Evolutionary conservation across 2,888 invertebrate species (phyloP), one percentile per base, ranked within the genome.

Genomic region (Vesta saturnalis): DNA sequence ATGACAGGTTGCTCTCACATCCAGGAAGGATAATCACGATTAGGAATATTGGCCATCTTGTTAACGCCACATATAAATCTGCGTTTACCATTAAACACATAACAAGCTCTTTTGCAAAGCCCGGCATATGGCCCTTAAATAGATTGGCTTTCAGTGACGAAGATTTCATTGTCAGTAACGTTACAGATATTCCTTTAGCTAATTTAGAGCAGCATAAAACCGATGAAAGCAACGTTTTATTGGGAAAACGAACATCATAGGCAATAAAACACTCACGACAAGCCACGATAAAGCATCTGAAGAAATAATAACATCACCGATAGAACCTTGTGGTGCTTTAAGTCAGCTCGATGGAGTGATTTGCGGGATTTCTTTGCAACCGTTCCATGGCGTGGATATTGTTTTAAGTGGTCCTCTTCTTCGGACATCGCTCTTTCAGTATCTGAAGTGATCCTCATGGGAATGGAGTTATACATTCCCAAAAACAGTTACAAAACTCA

Each of bases 91-190:
- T n/a, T n/a, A 61, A 61, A 54, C 52, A 61, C 52, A 54, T 52
- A 16, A 52, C 16, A 54, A 61, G 30, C 15, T 54, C 39, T 8
- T 62, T 62, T 62, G 55, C 30, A 12, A 62, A 35, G n/a, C 39
- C 39, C 19, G 62, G 62, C 18, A 21, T 62, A 23, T 23, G 23
- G 23, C 23, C 18, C 2, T 5, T 43, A 2, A 43, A 43, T 14
- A 3, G n/a, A n/a, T 43, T 43, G 14, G 43, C 23, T 23, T 23
- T 23, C 8, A 23, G 23, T 23, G 23, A 23, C 4, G 23, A 23
- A 23, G 23, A 23, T 5, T 23, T 23, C 8, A 5, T 23, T 3
- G 3, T 52, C 47, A n/a, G n/a, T 43, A 5, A 8, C 10, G 43
- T 43, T 5, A 43, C 43, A 3, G 43, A 43, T 43, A 10, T 6